Percentiles rank a stretch among this genome's conserved stretches.
phyloP scores from a whole-genome alignment of 2,113 vertebrate species.

The Myotis lucifugus region DNA sequence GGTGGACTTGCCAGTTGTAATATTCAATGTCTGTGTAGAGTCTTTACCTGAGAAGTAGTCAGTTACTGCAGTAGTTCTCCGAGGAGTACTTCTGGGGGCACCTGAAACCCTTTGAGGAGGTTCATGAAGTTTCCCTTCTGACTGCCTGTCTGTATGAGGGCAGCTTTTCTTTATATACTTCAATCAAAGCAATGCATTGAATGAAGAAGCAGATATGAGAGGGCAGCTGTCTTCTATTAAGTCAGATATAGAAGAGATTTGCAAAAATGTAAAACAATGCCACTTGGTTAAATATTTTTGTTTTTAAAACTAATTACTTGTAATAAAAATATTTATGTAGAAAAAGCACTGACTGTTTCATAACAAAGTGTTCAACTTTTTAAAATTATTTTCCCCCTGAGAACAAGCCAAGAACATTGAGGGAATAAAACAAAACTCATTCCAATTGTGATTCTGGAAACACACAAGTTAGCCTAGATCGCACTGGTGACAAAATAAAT shows the following conservation, averaged over 20 bases:
- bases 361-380: neutral
- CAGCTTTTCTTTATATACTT: neutral
- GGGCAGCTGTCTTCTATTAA: too few relatives aligned
- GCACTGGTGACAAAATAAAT: neutral
- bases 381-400: neutral
- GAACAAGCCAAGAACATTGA: neutral
- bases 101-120: neutral
- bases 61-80: neutral
- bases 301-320: conserved; percentile 46
- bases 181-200: neutral
- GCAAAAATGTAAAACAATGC: neutral
- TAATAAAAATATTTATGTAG: conserved; percentile 57
- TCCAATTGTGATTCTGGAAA: neutral
- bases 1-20: neutral
- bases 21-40: neutral
- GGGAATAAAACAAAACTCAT: neutral
- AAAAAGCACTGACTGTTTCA: neutral
- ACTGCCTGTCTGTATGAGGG: neutral
- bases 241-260: neutral
- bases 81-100: neutral
- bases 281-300: neutral
- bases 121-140: neutral
- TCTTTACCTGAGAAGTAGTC: neutral
- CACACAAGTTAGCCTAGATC: neutral
- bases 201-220: neutral